These are phyloP conservation scores for Drymodes brunneopygia DNA, from an alignment of 2,113 vertebrate genomes.

Conservation along the genomic window DNA sequence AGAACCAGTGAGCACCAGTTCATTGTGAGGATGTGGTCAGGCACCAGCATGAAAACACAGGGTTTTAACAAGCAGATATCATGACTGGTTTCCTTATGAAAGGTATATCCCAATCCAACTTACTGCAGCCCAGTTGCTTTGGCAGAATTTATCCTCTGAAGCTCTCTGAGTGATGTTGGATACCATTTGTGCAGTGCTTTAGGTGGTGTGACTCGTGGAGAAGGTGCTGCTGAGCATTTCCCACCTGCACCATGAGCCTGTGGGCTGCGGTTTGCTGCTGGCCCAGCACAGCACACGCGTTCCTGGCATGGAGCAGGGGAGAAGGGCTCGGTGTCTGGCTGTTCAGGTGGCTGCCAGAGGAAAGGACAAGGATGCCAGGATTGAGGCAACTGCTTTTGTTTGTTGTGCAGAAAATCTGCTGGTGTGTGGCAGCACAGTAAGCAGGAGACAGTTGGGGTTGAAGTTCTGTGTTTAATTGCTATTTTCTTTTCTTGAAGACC, in stretches of 20 bases:
- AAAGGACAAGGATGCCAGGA: not conserved
- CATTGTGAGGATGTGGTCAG: not conserved
- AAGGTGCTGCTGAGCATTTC: not conserved
- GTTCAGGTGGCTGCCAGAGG: not conserved
- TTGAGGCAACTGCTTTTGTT: not conserved
- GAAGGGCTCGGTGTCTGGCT: fast-evolving
- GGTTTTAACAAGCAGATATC: not conserved
- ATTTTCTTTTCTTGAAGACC: not conserved
- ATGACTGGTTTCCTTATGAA: not conserved
- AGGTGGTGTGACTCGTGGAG: not conserved
- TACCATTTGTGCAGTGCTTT: not conserved
- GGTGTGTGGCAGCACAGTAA: not conserved
- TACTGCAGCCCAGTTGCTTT: not conserved
- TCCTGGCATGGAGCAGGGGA: not conserved
- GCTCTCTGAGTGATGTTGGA: not conserved
- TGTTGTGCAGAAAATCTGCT: not conserved
- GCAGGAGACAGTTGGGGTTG: not conserved
- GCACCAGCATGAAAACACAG: not conserved
- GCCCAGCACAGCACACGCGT: fast-evolving
- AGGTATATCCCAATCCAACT: not conserved
- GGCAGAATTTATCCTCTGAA: not conserved
- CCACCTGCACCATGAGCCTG: not conserved
- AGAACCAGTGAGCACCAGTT: not conserved
- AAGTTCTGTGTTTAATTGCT: not conserved
- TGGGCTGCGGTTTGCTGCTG: not conserved